phyloP scores from a whole-genome alignment of 2,797 vertebrate species.

The Cirrhinus molitorella region DNA sequence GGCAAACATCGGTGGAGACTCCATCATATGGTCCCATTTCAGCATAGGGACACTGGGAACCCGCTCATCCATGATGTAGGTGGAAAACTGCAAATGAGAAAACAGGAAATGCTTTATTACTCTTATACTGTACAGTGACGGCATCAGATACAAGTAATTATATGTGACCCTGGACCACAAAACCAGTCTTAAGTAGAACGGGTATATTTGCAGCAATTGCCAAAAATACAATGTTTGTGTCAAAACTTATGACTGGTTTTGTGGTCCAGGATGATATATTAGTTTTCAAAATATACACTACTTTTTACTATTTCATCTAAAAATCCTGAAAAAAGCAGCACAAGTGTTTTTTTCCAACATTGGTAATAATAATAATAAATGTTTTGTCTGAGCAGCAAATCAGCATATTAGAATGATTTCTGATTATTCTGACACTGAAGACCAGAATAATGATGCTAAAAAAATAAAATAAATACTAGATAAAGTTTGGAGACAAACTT shows the following conservation, averaged over 20 bases:
- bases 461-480: too few species aligned
- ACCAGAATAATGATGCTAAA: background rate
- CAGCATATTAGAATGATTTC: background rate
- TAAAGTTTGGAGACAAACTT: too few species aligned
- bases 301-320: too few species aligned
- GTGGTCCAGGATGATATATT: too few species aligned
- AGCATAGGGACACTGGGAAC: constrained; percentile 85
- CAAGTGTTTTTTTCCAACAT: background rate
- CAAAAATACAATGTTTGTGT: too few species aligned
- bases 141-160: too few species aligned
- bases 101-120: background rate
- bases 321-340: background rate
- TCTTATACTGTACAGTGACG: too few species aligned
- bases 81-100: constrained; percentile 79
- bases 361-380: background rate
- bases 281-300: too few species aligned
- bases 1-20: constrained; percentile 81
- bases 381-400: background rate
- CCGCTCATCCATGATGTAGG: constrained; percentile 91
- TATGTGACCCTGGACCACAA: too few species aligned
- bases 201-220: too few species aligned
- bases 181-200: too few species aligned
- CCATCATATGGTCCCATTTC: constrained; percentile 89
- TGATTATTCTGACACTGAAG: background rate
- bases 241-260: too few species aligned